Percentiles rank a stretch among this genome's conserved stretches.
Conservation (phyloP, 64 coral and sea anemone species). For the Platygyra sinensis region DNA sequence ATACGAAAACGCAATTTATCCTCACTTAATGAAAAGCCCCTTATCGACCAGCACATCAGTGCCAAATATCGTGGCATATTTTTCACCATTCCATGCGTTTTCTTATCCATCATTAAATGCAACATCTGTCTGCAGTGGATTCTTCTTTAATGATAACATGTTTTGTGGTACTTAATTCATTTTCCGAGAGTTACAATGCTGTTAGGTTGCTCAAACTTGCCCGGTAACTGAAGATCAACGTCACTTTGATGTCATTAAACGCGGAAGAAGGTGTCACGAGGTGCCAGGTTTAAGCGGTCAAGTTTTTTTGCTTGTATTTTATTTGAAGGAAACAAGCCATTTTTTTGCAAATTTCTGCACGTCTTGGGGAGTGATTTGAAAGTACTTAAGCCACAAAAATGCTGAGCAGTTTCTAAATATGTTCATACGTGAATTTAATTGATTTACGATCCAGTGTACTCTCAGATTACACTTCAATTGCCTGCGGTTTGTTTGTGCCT, state of each 20-base stretch:
- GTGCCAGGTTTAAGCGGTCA: neutral
- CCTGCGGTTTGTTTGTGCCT: slow-evolving; percentile 4
- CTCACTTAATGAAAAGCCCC: too few species aligned
- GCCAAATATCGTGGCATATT: neutral
- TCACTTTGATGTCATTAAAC: slow-evolving; percentile 9
- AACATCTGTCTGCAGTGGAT: neutral
- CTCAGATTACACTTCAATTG: neutral
- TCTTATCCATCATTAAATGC: neutral
- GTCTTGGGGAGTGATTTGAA: neutral
- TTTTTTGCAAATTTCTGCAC: neutral
- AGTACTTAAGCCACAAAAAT: neutral
- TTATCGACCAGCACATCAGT: neutral
- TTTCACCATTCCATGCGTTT: neutral
- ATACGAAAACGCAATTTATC: neutral
- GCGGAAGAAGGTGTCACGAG: neutral
- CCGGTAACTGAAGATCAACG: neutral
- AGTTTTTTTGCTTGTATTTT: neutral
- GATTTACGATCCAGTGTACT: neutral
- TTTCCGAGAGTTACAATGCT: neutral
- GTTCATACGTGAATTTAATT: neutral
- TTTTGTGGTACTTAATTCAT: neutral
- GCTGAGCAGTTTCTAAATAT: neutral
- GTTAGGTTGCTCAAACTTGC: neutral
- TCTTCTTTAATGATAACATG: neutral
- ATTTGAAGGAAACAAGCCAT: neutral